phyloP scores from a whole-genome alignment of 2,888 invertebrate genomes.

The Helleia helle region DNA sequence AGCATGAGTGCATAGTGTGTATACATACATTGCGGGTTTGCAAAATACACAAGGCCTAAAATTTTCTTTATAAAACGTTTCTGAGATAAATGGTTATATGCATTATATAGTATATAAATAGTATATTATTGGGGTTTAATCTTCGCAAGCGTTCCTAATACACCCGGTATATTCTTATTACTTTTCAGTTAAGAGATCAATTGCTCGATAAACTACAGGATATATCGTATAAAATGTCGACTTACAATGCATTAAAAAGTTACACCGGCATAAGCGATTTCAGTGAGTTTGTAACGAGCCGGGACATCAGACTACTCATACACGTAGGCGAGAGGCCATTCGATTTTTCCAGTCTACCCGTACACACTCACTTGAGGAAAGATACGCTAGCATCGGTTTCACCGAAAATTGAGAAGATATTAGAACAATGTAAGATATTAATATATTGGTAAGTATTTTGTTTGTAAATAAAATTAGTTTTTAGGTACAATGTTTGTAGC shows the following conservation, averaged over 20 bases:
- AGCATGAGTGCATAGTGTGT: no score
- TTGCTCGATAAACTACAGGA: slow-evolving; percentile 34
- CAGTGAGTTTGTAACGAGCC: slow-evolving; percentile 69
- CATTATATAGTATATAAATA: no score
- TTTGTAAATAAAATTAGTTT: no score
- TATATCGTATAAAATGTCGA: slow-evolving; percentile 35
- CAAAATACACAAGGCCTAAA: no score
- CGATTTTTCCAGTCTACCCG: slow-evolving; percentile 31
- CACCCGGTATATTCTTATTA: no score
- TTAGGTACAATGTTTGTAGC: no score
- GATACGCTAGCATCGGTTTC: slow-evolving; percentile 81
- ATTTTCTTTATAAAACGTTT: no score
- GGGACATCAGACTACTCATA: slow-evolving; percentile 74
- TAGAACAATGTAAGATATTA: slow-evolving; percentile 77
- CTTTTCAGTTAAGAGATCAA: slow-evolving; percentile 35
- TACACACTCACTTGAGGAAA: slow-evolving; percentile 46
- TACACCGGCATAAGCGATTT: slow-evolving; percentile 51
- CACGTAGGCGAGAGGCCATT: slow-evolving; percentile 80
- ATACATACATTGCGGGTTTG: no score
- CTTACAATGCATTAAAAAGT: slow-evolving; percentile 49
- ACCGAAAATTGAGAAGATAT: slow-evolving; percentile 70
- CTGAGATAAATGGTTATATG: no score
- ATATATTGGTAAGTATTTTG: slow-evolving; percentile 71
- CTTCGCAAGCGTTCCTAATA: no score
- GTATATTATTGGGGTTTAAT: no score